Evolutionary conservation across 1,140 invertebrate species (phyloP), one percentile per base, ranked within the genome.

Genomic region (Heliconius eleuchia): DNA sequence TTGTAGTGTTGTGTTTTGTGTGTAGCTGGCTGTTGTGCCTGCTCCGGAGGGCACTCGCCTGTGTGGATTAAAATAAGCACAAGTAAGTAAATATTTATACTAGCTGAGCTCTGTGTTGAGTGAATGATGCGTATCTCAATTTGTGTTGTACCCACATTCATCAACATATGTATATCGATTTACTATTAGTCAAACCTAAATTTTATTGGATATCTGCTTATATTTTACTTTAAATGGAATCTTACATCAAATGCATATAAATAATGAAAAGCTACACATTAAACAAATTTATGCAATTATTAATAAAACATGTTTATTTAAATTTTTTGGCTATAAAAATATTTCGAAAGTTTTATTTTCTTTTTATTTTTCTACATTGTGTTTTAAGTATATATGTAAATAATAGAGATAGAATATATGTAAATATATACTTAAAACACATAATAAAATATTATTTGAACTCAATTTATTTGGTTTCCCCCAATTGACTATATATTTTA

Each of bases 81-180:
- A 89, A 86, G 92, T 93, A 88, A 93, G 92, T 93, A 92, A 92
- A 92, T 91, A 80, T 80, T 92, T 92, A 90, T 82, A 77, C 79
- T 85, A 84, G 78, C 42, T 74, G 71, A 77, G 55, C 77, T 73
- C 83, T 75, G 73, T 75, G 30, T 39, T 66, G 37, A 76, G 55
- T 70, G 19, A 42, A 30, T 71, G 76, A 77, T 81, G 79, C 50
- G 73, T 82, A 42, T 76, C 71, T 39, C 23, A 52, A 66, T 74
- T 57, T 71, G 18, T 46, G 5, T 70, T 37, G 9, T 75, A 76
- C 74, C 19, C 9, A 23, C 16, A 66, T 76, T 34, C 34, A 71
- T 27, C 2, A 1, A 27, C 57, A 60, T 27, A 27, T 60, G 9
- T 60, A 60, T 60, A 60, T 66, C 23, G 57, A 66, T 66, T 66